Conservation (phyloP, 1,140 invertebrate genomes). For the Ostrea denselamellosa region DNA sequence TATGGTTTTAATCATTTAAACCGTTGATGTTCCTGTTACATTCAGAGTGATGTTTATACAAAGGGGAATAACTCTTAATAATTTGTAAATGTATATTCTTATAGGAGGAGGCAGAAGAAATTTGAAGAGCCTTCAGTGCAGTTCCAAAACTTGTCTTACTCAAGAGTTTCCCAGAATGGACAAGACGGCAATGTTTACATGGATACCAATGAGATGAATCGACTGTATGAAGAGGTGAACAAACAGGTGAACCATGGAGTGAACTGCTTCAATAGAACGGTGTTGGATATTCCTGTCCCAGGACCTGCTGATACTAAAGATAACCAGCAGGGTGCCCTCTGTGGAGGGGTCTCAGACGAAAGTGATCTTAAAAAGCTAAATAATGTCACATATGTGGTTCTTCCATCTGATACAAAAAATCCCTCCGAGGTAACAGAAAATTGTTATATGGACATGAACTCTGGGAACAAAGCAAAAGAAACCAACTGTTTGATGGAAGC, state of each 20-base stretch:
- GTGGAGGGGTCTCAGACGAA: conserved; percentile 34
- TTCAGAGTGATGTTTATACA: background rate
- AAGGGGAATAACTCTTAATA: background rate
- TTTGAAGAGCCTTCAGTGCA: conserved; percentile 41
- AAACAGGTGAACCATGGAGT: conserved; percentile 57
- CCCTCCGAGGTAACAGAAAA: background rate
- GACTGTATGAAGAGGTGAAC: conserved; percentile 54
- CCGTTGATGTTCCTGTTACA: no score
- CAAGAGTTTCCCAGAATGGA: background rate
- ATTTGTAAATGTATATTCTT: background rate
- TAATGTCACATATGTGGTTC: background rate
- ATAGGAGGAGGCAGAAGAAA: conserved; percentile 34
- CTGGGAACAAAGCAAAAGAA: conserved; percentile 42
- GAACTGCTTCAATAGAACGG: conserved; percentile 37
- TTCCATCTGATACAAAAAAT: background rate
- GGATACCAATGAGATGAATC: conserved; percentile 57
- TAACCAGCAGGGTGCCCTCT: background rate
- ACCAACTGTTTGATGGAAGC: conserved; percentile 40
- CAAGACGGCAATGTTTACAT: conserved; percentile 53
- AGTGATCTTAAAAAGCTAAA: conserved; percentile 49
- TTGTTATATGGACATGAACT: conserved; percentile 37
- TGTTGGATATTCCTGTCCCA: conserved; percentile 18
- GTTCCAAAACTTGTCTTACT: conserved; percentile 44
- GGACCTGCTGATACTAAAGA: background rate
- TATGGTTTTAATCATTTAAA: no score